Evolutionary conservation across 2,888 invertebrate species (phyloP).

Genomic region (Punctoribates punctum): DNA sequence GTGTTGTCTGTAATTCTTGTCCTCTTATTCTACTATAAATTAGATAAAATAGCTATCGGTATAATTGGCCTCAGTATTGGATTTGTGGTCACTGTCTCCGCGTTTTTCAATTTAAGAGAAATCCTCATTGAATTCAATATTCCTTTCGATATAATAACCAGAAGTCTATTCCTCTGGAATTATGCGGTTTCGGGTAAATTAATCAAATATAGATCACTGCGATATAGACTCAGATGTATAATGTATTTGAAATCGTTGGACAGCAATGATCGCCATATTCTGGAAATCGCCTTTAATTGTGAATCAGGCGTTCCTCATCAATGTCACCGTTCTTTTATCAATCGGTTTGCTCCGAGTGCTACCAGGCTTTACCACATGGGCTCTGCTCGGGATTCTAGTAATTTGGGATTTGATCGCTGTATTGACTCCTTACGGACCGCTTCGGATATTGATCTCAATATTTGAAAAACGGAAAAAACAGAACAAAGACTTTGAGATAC

Average conservation of each 20-base stretch:
- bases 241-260: neutral
- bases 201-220: too few relatives aligned
- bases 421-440: neutral
- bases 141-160: neutral
- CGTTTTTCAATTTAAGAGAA: neutral
- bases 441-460: neutral
- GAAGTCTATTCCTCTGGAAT: neutral
- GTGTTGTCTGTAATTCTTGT: too few relatives aligned
- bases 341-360: neutral
- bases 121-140: neutral
- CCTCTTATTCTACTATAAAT: neutral
- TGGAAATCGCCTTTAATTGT: neutral
- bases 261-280: neutral
- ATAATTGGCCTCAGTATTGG: neutral
- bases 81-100: neutral
- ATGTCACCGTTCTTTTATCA: neutral
- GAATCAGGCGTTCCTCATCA: too few relatives aligned
- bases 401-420: slow-evolving; percentile 21
- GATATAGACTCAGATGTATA: too few relatives aligned
- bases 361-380: neutral
- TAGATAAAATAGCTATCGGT: neutral
- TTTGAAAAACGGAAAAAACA: neutral
- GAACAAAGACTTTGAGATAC: neutral
- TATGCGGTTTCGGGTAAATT: neutral
- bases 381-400: neutral